Percentiles rank a stretch among this genome's conserved stretches.
phyloP scores from a whole-genome alignment of 2,797 vertebrate species.

The Chrysocyon brachyurus region DNA sequence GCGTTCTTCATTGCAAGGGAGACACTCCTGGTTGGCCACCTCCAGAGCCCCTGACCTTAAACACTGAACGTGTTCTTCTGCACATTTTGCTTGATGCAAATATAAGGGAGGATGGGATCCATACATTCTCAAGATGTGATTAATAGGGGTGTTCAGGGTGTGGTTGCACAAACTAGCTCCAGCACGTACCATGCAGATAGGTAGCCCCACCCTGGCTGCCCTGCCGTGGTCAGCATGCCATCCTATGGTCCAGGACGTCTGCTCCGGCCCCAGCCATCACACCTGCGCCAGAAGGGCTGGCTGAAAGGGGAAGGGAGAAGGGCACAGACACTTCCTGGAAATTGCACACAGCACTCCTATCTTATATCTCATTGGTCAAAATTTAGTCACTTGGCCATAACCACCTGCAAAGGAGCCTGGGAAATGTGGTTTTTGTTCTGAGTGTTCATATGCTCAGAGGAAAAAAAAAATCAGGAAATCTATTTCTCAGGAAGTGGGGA shows the following conservation, averaged over 20 bases:
- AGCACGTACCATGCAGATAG: neutral
- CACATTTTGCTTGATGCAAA: neutral
- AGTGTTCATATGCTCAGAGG: neutral
- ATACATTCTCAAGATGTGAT: neutral
- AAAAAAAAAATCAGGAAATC: neutral
- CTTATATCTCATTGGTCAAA: neutral
- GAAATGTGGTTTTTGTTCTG: constrained; percentile 25
- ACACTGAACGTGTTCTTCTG: neutral
- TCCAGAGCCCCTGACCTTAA: neutral
- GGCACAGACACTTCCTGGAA: neutral
- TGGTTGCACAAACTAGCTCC: neutral
- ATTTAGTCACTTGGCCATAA: neutral
- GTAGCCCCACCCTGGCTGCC: neutral
- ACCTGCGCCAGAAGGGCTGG: neutral
- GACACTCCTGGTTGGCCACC: neutral
- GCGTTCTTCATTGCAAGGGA: neutral
- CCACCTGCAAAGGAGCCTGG: neutral
- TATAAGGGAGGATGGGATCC: neutral
- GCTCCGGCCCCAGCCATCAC: neutral
- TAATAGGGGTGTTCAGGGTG: neutral
- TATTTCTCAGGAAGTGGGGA: neutral
- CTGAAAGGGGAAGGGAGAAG: neutral
- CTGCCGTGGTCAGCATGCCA: neutral
- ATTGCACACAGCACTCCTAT: neutral
- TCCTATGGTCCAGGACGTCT: neutral